Percentiles rank a stretch among this genome's conserved stretches.
Evolutionary conservation across 2,888 invertebrate genomes (phyloP).

Genomic region (Clistopyga incitator): DNA sequence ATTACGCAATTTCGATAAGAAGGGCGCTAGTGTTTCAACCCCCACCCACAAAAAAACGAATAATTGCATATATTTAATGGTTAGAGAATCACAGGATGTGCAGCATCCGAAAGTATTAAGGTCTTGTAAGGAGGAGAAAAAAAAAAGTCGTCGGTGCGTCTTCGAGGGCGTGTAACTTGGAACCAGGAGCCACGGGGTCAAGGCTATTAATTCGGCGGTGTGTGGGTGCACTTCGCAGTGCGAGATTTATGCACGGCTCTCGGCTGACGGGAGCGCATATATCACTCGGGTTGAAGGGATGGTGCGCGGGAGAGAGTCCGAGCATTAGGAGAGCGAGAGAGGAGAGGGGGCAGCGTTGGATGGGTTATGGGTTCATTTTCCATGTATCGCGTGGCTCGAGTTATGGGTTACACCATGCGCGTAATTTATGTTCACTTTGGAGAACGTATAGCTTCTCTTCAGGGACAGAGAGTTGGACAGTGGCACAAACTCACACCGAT

Average conservation of each 20-base stretch:
- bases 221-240: slow-evolving; percentile 73
- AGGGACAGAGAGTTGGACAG: slow-evolving; percentile 21
- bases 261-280: slow-evolving; percentile 76
- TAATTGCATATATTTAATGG: slow-evolving; percentile 19
- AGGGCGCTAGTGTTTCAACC: too few species aligned
- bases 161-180: slow-evolving; percentile 56
- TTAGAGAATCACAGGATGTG: neutral
- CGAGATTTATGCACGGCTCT: slow-evolving; percentile 77
- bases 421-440: slow-evolving; percentile 71
- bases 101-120: slow-evolving; percentile 15
- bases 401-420: slow-evolving; percentile 75
- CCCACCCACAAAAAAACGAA: too few species aligned
- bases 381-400: slow-evolving; percentile 75
- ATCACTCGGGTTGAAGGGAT: slow-evolving; percentile 68
- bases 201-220: slow-evolving; percentile 77
- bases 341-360: slow-evolving; percentile 65
- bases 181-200: slow-evolving; percentile 70
- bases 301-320: slow-evolving; percentile 12
- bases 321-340: slow-evolving; percentile 62
- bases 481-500: slow-evolving; percentile 13
- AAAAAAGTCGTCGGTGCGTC: slow-evolving; percentile 43
- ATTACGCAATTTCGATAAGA: too few species aligned
- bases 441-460: slow-evolving; percentile 46
- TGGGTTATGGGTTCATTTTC: slow-evolving; percentile 78
- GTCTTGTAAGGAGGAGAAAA: slow-evolving; percentile 20